Conservation (phyloP, 1,140 invertebrate species). For the Phthorimaea operculella region DNA sequence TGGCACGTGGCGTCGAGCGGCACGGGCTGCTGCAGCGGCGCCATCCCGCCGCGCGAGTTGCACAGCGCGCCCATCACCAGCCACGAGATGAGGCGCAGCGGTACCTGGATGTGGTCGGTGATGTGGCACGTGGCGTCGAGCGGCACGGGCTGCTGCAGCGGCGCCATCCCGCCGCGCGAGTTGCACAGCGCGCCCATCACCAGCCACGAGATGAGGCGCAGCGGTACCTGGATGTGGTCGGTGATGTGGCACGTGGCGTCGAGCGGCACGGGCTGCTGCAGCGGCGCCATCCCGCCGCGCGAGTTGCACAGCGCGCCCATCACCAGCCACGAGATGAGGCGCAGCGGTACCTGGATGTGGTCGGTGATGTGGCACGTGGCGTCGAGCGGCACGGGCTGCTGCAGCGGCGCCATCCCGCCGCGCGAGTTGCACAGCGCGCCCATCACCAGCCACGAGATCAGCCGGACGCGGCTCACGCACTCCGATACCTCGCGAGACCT, state of each 20-base stretch:
- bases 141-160: conserved; percentile 89
- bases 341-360: conserved; percentile 93
- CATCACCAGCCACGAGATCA: conserved; percentile 95
- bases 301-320: conserved; percentile 82
- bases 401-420: conserved; percentile 57
- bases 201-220: conserved; percentile 95
- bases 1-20: conserved; percentile 97
- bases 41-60: conserved; percentile 32
- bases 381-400: conserved; percentile 94
- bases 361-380: conserved; percentile 96
- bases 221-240: conserved; percentile 95
- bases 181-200: conserved; percentile 86
- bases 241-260: conserved; percentile 96
- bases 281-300: conserved; percentile 30
- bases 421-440: conserved; percentile 78
- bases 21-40: conserved; percentile 82
- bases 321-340: conserved; percentile 94
- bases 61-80: conserved; percentile 89
- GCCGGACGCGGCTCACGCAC: conserved; percentile 92
- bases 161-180: conserved; percentile 27
- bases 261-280: conserved; percentile 91
- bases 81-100: conserved; percentile 96
- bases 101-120: conserved; percentile 96
- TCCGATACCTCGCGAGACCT: conserved; percentile 95
- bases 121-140: conserved; percentile 96